phyloP scores from a whole-genome alignment of 2,797 vertebrate genomes.

The Chloroceryle amazona region DNA sequence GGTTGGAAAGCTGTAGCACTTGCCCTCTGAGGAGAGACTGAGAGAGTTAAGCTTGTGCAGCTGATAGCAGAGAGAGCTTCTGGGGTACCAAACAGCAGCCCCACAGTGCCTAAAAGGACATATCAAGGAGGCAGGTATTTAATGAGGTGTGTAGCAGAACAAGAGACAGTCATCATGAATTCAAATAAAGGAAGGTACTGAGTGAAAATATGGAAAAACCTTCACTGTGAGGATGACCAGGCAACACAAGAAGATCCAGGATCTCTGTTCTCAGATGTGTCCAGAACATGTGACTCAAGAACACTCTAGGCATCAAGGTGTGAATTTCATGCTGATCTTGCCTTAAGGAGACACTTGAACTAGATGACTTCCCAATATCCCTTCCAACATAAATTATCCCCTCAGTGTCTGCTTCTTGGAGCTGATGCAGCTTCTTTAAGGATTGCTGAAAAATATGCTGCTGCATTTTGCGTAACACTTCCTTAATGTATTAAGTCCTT shows the following conservation, averaged over 20 bases:
- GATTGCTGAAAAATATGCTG: not conserved
- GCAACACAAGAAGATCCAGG: not conserved
- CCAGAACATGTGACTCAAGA: not conserved
- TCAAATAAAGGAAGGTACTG: not conserved
- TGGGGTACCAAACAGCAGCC: not conserved
- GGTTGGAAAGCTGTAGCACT: not conserved
- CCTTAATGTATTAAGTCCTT: not conserved
- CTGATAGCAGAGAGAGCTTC: not conserved
- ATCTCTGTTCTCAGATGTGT: not conserved
- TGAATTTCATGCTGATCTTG: not conserved
- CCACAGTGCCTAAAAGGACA: rapidly evolving
- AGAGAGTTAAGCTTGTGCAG: not conserved
- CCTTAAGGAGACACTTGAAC: not conserved
- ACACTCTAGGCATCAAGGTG: not conserved
- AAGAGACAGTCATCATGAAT: not conserved
- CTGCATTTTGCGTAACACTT: not conserved
- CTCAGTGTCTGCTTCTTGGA: not conserved
- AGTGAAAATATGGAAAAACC: rapidly evolving
- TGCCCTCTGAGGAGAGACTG: not conserved
- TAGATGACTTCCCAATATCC: not conserved
- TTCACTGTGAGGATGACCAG: not conserved
- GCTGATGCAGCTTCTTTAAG: not conserved
- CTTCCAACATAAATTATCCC: not conserved
- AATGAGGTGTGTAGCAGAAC: not conserved
- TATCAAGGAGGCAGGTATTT: not conserved